Conservation (phyloP, 2,113 vertebrate genomes). For the Nothobranchius kuhntae region DNA sequence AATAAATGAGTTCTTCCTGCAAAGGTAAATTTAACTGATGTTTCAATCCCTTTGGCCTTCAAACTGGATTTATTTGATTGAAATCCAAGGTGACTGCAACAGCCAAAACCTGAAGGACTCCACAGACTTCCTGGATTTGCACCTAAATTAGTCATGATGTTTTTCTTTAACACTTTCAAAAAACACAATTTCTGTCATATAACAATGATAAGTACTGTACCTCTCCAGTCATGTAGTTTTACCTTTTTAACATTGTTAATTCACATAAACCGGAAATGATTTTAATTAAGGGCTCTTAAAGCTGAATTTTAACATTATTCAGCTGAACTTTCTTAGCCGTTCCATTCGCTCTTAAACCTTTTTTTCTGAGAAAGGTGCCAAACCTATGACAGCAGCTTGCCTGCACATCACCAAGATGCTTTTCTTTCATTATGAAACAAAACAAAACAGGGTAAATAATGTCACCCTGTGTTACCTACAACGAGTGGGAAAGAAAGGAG, state of each 20-base stretch:
- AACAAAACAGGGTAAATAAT: constrained; percentile 40
- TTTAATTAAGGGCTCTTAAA: constrained; percentile 4
- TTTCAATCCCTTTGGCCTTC: background rate
- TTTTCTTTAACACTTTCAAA: constrained; percentile 7
- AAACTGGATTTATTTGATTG: constrained; percentile 5
- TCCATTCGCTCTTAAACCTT: constrained; percentile 48
- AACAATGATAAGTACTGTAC: background rate
- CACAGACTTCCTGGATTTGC: constrained; percentile 6
- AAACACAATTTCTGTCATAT: background rate
- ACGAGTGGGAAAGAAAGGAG: constrained; percentile 32
- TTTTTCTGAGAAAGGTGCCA: constrained; percentile 46
- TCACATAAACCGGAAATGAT: background rate
- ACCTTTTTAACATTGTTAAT: background rate
- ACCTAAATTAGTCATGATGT: constrained; percentile 5
- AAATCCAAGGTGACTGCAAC: constrained; percentile 20
- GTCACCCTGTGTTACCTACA: constrained; percentile 59
- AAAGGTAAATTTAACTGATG: background rate
- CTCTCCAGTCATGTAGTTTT: background rate
- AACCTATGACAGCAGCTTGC: constrained; percentile 45
- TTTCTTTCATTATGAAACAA: constrained; percentile 38
- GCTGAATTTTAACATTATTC: constrained; percentile 8
- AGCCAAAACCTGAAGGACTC: constrained; percentile 4
- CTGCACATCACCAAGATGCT: constrained; percentile 37
- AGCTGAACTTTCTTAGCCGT: constrained; percentile 30
- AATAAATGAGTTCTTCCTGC: background rate